Percentiles rank a stretch among this genome's conserved stretches.
Evolutionary conservation across 2,113 vertebrate species (phyloP).

Genomic region (Myiozetetes cayanensis): DNA sequence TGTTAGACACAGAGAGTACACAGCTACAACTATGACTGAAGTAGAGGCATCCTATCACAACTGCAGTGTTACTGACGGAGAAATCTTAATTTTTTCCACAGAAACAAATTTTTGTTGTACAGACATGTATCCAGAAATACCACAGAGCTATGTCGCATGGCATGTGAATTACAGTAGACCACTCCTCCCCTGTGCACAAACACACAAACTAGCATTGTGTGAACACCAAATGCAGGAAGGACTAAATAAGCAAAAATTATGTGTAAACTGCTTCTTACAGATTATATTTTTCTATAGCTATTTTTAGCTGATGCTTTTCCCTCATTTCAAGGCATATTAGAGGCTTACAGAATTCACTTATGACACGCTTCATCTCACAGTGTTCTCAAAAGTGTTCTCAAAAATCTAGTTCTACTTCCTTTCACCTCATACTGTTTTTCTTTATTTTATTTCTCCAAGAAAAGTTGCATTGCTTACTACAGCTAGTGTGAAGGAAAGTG

Average conservation of each 20-base stretch:
- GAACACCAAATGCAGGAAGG: background rate
- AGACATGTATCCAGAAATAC: background rate
- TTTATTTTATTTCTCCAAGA: background rate
- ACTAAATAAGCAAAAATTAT: background rate
- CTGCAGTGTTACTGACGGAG: background rate
- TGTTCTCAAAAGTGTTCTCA: background rate
- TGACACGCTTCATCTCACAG: background rate
- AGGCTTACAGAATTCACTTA: background rate
- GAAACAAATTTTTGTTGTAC: background rate
- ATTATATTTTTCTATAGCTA: background rate
- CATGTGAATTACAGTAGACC: background rate
- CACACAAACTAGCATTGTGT: background rate
- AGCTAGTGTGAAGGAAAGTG: background rate
- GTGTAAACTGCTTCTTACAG: background rate
- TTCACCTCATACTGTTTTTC: background rate
- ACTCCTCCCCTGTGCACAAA: background rate
- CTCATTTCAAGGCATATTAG: background rate
- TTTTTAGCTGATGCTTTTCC: background rate
- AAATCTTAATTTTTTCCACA: background rate
- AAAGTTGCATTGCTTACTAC: background rate
- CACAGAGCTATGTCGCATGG: background rate
- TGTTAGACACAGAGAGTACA: background rate
- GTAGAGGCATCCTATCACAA: background rate
- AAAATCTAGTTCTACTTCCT: background rate
- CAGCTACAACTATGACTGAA: background rate